Percentiles rank a stretch among this genome's conserved stretches.
Conservation (phyloP, 2,888 invertebrate species). For the Strigamia transsilvanica region DNA sequence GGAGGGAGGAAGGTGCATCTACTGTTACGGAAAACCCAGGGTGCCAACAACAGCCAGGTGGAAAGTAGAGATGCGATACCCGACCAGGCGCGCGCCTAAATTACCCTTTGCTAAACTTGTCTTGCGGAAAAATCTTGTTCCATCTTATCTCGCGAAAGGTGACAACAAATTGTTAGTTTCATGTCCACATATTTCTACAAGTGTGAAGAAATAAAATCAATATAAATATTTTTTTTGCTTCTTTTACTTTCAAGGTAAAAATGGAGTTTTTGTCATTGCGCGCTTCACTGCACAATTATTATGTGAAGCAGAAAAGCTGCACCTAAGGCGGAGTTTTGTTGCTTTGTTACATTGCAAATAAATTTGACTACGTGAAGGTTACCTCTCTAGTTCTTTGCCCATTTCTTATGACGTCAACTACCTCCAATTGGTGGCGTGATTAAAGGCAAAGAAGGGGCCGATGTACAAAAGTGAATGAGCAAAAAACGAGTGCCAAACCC, state of each 20-base stretch:
- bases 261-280: too few relatives aligned
- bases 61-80: constrained; percentile 29
- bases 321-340: constrained; percentile 38
- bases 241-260: too few relatives aligned
- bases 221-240: too few relatives aligned
- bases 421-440: constrained; percentile 41
- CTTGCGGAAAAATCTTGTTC: constrained; percentile 4
- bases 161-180: too few relatives aligned
- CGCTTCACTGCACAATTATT: not conserved
- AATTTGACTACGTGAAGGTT: not conserved
- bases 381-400: not conserved
- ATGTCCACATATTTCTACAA: not conserved
- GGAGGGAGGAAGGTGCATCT: constrained; percentile 26
- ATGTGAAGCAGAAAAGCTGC: not conserved
- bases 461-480: not conserved
- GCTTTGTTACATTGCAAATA: not conserved
- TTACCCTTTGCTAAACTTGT: constrained; percentile 23
- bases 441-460: constrained; percentile 25
- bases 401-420: not conserved
- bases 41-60: constrained; percentile 34
- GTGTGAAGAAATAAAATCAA: not conserved
- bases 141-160: not conserved
- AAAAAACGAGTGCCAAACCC: constrained; percentile 21
- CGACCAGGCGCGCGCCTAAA: constrained; percentile 29
- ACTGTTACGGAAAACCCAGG: constrained; percentile 23